These are phyloP conservation scores for Adineta ricciae DNA, from an alignment of 2,888 invertebrate genomes.

Conservation along the genomic window DNA sequence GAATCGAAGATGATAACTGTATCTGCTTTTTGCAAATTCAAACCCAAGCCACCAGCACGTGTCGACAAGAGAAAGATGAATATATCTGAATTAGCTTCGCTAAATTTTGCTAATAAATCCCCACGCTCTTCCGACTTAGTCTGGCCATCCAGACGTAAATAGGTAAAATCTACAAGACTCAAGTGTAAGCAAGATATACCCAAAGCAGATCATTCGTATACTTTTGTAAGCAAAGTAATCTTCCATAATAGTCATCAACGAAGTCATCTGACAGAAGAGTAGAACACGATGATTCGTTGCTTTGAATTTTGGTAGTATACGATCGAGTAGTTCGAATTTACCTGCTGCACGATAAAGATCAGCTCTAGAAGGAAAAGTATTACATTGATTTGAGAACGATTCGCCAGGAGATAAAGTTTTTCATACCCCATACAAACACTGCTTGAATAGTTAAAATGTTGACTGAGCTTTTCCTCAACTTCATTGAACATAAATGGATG, in stretches of 20 bases:
- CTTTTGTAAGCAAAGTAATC: slow-evolving; percentile 81
- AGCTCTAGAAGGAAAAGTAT: slow-evolving; percentile 63
- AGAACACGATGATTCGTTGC: slow-evolving; percentile 82
- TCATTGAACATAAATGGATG: slow-evolving; percentile 99
- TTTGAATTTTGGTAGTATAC: slow-evolving; percentile 90
- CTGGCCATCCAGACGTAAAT: slow-evolving; percentile 87
- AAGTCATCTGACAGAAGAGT: slow-evolving; percentile 99
- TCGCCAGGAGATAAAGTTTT: too few relatives aligned
- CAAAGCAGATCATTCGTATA: neutral
- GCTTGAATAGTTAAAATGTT: slow-evolving; percentile 65
- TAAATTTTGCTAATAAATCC: slow-evolving; percentile 62
- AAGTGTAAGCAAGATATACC: neutral
- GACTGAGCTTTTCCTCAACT: slow-evolving; percentile 91
- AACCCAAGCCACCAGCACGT: slow-evolving; percentile 89
- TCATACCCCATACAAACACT: slow-evolving; percentile 53
- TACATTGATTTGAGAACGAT: neutral
- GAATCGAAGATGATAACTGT: slow-evolving; percentile 98
- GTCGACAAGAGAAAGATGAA: slow-evolving; percentile 92
- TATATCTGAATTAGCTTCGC: slow-evolving; percentile 67
- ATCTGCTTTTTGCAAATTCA: slow-evolving; percentile 94
- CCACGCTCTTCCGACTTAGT: slow-evolving; percentile 97
- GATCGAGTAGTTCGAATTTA: slow-evolving; percentile 90
- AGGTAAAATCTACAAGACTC: slow-evolving; percentile 57
- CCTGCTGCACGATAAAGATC: slow-evolving; percentile 86
- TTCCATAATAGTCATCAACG: slow-evolving; percentile 95